Conservation (phyloP, 2,797 vertebrate genomes). For the Rhinogobio ventralis region DNA sequence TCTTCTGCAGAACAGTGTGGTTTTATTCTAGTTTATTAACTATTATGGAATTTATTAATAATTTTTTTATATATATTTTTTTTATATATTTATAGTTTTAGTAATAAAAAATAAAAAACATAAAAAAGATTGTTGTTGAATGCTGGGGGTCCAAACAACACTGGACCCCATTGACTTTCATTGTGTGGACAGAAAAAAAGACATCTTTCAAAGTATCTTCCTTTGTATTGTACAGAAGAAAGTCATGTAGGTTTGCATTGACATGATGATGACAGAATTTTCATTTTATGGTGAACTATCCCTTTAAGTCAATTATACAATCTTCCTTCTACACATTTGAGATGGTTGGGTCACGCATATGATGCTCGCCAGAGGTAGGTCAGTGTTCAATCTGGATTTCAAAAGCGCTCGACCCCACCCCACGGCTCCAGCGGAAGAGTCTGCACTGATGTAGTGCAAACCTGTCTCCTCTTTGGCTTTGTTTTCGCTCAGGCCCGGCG, state of each 20-base stretch:
- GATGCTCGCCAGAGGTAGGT: slow-evolving; percentile 57
- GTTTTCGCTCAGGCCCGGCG: slow-evolving; percentile 70
- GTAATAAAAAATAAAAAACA: too few relatives aligned
- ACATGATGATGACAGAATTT: neutral
- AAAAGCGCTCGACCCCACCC: slow-evolving; percentile 42
- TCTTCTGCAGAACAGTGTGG: too few relatives aligned
- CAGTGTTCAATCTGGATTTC: slow-evolving; percentile 42
- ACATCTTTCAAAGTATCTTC: neutral
- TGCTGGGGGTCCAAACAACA: neutral
- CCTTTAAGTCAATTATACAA: neutral
- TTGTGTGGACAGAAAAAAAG: neutral
- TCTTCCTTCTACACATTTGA: slow-evolving; percentile 36
- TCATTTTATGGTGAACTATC: neutral
- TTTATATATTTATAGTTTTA: too few relatives aligned
- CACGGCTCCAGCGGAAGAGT: slow-evolving; percentile 49
- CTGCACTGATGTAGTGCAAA: slow-evolving; percentile 57
- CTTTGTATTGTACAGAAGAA: neutral
- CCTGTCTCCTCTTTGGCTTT: slow-evolving; percentile 65
- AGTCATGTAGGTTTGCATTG: neutral
- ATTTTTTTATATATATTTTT: too few relatives aligned
- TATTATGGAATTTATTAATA: neutral
- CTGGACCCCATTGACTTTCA: neutral
- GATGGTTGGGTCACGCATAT: slow-evolving; percentile 44
- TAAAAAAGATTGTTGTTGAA: too few relatives aligned
- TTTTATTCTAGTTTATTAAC: neutral